phyloP scores from a whole-genome alignment of 2,888 invertebrate species.

The Leptopterna dolabrata region DNA sequence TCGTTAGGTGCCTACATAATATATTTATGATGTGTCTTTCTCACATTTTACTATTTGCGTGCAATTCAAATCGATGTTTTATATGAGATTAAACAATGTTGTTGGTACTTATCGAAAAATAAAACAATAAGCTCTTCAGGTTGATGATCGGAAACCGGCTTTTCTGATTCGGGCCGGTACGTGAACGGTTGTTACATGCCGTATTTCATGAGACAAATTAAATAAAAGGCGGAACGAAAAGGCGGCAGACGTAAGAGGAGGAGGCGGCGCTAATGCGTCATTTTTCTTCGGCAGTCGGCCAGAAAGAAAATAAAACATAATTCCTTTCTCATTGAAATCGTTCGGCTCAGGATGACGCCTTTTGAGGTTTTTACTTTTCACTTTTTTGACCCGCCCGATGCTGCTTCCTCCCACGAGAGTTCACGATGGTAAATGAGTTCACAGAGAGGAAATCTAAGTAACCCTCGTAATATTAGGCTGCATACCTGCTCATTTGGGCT shows the following conservation, averaged over 20 bases:
- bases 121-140: no score
- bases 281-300: constrained; percentile 43
- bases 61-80: no score
- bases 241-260: background rate
- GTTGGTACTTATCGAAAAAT: background rate
- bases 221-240: constrained; percentile 44
- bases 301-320: constrained; percentile 48
- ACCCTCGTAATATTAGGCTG: no score
- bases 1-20: no score
- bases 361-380: background rate
- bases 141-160: background rate
- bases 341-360: constrained; percentile 18
- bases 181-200: constrained; percentile 43
- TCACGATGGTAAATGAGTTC: background rate
- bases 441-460: no score
- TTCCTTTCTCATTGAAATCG: constrained; percentile 47
- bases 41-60: no score
- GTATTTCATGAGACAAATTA: constrained; percentile 49
- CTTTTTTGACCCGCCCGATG: background rate
- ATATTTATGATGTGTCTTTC: no score
- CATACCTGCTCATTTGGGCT: no score
- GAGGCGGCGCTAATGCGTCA: constrained; percentile 44
- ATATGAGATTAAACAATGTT: background rate
- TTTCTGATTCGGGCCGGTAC: background rate
- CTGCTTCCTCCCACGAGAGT: constrained; percentile 20